Conservation (phyloP, 1,140 invertebrate genomes). For the Colletes latitarsis region DNA sequence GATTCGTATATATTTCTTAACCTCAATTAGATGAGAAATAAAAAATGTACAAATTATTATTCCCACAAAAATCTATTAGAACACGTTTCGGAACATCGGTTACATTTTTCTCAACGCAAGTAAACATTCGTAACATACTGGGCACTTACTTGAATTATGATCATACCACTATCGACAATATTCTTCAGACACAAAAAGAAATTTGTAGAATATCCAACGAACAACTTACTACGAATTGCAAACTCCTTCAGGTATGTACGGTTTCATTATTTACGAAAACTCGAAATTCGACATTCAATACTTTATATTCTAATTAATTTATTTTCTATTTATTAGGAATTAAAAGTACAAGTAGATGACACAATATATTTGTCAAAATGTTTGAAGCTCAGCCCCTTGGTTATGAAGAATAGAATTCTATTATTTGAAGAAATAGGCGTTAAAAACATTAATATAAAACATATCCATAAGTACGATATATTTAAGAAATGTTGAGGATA, state of each 20-base stretch:
- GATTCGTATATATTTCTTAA: neutral
- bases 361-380: neutral
- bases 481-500: neutral
- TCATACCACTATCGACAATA: neutral
- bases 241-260: conserved; percentile 2
- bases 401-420: conserved; percentile 55
- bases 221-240: conserved; percentile 20
- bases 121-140: neutral
- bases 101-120: neutral
- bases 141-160: conserved; percentile 20
- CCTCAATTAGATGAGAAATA: neutral
- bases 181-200: neutral
- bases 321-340: neutral
- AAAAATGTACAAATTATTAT: neutral
- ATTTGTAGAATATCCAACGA: neutral
- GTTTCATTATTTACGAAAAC: neutral
- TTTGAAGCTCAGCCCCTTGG: neutral
- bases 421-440: conserved; percentile 64
- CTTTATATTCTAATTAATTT: neutral
- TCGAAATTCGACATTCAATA: neutral
- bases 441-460: neutral
- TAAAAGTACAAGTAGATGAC: neutral
- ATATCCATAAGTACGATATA: conserved; percentile 32
- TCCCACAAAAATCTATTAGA: neutral
- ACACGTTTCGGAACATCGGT: neutral